Conservation (phyloP, 2,888 invertebrate species). For the Pterostichus niger region DNA sequence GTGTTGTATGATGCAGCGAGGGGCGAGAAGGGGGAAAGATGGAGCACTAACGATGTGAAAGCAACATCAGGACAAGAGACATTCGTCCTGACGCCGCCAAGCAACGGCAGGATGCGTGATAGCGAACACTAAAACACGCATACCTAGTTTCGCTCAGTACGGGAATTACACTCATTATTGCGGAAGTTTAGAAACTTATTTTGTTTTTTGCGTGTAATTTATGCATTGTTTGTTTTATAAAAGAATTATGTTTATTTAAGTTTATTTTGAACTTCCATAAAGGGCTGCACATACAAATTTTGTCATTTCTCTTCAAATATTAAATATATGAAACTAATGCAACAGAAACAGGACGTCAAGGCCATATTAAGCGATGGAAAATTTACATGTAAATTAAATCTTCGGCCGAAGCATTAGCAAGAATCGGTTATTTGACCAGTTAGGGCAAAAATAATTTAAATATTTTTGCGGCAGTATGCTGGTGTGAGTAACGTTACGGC, state of each 20-base stretch:
- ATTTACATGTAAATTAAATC: too few species aligned
- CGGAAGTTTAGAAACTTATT: slow-evolving; percentile 7
- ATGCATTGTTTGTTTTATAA: neutral
- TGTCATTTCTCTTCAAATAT: too few species aligned
- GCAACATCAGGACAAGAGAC: slow-evolving; percentile 61
- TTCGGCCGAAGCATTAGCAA: too few species aligned
- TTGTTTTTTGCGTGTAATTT: slow-evolving; percentile 1
- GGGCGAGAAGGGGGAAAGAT: neutral
- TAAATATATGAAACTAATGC: too few species aligned
- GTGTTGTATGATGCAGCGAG: neutral
- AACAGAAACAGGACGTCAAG: too few species aligned
- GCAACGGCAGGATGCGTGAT: slow-evolving; percentile 7
- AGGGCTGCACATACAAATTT: neutral
- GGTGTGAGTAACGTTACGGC: too few species aligned
- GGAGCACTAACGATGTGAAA: slow-evolving; percentile 62
- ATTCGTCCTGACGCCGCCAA: slow-evolving; percentile 39
- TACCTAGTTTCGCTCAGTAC: neutral
- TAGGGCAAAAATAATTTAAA: too few species aligned
- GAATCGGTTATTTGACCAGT: too few species aligned
- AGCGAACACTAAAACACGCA: slow-evolving; percentile 4
- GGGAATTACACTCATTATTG: slow-evolving; percentile 9
- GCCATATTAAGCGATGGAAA: too few species aligned
- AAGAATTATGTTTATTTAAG: too few species aligned
- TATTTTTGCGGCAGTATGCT: too few species aligned
- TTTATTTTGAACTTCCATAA: neutral